A percentile compares a stretch with the other conserved stretches of the same genome.
Evolutionary conservation across 2,888 invertebrate species (phyloP).

Genomic region (Ceriagrion tenellum): DNA sequence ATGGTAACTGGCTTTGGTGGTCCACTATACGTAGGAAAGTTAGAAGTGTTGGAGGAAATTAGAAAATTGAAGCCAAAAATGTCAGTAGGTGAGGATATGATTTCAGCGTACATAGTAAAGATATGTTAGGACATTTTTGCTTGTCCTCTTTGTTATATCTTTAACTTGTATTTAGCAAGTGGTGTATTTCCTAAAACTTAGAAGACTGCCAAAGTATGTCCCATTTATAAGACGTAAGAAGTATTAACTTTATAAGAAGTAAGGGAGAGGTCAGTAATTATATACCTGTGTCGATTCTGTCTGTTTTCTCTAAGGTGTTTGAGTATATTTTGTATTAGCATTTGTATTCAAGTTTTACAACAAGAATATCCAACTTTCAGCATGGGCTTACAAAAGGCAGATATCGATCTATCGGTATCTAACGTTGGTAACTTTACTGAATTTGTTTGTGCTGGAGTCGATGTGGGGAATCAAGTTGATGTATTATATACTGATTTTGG

Average conservation of each 20-base stretch:
- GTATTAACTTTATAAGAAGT: no score
- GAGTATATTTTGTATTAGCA: no score
- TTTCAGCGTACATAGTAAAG: constrained; percentile 40
- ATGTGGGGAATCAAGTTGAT: no score
- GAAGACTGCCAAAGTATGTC: constrained; percentile 1
- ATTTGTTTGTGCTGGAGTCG: neutral
- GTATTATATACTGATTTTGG: no score
- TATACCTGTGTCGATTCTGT: no score
- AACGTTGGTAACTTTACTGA: neutral
- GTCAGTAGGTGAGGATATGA: neutral
- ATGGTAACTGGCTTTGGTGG: neutral
- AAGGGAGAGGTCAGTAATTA: no score
- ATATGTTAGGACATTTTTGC: constrained; percentile 16
- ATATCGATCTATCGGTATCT: no score
- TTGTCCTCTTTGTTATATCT: constrained; percentile 18
- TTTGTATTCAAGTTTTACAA: no score
- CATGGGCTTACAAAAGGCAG: no score
- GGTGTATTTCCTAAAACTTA: neutral
- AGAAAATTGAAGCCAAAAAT: constrained; percentile 11
- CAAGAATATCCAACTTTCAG: no score
- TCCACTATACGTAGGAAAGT: neutral
- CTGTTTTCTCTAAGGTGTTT: no score
- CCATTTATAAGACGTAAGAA: no score
- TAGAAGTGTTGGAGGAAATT: neutral
- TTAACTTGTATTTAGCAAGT: neutral